Base-by-base conservation (phyloP, 2,113 vertebrate species). In the Fukomys damarensis region DNA sequence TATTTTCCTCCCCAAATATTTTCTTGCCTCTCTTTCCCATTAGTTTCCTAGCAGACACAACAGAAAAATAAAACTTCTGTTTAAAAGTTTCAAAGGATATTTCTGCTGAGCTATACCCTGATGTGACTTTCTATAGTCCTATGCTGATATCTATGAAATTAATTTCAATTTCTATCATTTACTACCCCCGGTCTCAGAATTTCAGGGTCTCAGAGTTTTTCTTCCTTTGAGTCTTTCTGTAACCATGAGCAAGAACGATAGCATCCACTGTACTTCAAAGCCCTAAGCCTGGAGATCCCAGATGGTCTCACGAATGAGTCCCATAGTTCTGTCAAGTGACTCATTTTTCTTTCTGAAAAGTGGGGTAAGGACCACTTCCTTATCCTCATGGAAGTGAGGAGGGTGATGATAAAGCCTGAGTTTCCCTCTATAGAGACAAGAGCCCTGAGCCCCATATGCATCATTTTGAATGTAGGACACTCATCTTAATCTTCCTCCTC, bases 61-160 rank as follows among this genome's bases (percentile, higher is more conserved):
- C 35, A 66, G 35, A 38, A 96, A 46, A 94, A 95, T 38, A 96
- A 46, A 94, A 95, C n/a, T 38, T 65, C 61, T 68, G 41, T n/a
- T 46, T n/a, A 79, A 92, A 89, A 82, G 70, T 89, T 46, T 26
- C 41, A n/a, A 88, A 80, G 24, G 28, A 49, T 24, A 61, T 63
- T 86, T 82, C 43, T 85, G 32, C 38, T 89, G 35, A 65, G 32
- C 35, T 85, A 54, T 43, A 56, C 22, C 35, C 35, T 70, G 72
- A 59, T 65, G 35, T 89, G 38, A 66, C 91, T 91, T 81, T 88
- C n/a, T 54, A 52, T 38, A 63, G 54, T 92, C 91, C 10, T 93
- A 10, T 56, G 28, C 35, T 28, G 84, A 7, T 81, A 26, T 52
- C 81, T 5, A 86, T 83, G 74, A 92, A 86, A 59, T 49, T 38